Base-by-base conservation (phyloP, 1,140 invertebrate species). In the Brachionus rotundiformis region DNA sequence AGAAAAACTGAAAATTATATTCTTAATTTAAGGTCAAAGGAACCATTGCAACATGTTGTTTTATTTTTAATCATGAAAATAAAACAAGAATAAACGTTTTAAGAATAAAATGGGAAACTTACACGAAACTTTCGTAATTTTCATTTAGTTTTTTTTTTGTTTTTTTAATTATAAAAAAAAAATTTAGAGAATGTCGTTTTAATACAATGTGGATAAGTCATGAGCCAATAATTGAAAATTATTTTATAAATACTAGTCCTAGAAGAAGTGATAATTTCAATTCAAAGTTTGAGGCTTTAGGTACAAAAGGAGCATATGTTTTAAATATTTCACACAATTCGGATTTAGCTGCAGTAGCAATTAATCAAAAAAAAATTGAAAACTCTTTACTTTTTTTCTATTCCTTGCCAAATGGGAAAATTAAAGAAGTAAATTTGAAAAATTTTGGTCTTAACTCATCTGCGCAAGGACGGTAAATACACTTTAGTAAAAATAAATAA, bases 271-370 rank as follows among this genome's bases (percentile, higher is more conserved):
- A 41, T 36, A n/a, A 19, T 23, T 25, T 29, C n/a, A n/a, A n/a
- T 83, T 11, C 68, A n/a, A 16, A 44, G 19, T 82, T 79, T 63
- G 16, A 36, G 19, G 23, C 68, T 2, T 27, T 83, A 11, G 11
- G 16, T 8, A 73, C 49, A 5, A 31, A 39, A 36, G 86, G 85
- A 27, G 84, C 86, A 13, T 86, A 85, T 79, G 83, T 86, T 0
- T 71, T 82, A 7, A 83, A 81, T 31, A 85, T 86, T 65, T 84
- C 85, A 6, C 83, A 83, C 76, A 84, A 85, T 84, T 85, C 85
- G 49, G 85, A 87, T 82, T 83, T 88, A 10, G 79, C 87, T 16
- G 87, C 86, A 23, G 83, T 88, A 19, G 87, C 85, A 65, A 84
- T 85, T 63, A 88, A 88, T 83, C 86, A 87, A 83, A 86, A 84